phyloP scores from a whole-genome alignment of 2,888 invertebrate species.

The Halictus ligatus region DNA sequence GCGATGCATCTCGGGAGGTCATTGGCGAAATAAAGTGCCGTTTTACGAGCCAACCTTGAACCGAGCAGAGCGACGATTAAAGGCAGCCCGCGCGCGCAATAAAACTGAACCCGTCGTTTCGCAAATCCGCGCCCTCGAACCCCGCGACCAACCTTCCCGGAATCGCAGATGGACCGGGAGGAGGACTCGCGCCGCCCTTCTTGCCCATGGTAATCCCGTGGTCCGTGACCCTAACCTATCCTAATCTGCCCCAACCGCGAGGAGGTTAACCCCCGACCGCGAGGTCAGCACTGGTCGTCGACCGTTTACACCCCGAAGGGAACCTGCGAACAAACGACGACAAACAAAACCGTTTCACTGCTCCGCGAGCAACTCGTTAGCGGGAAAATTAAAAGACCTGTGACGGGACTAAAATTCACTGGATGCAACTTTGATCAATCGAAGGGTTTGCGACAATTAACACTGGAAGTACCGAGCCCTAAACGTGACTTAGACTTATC shows the following conservation, averaged over 20 bases:
- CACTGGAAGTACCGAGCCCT: no score
- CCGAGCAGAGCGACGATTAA: constrained; percentile 40
- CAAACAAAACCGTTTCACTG: constrained; percentile 52
- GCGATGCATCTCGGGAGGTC: constrained; percentile 24
- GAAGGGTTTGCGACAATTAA: background rate
- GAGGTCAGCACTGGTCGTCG: constrained; percentile 55
- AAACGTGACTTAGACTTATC: no score
- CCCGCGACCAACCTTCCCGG: background rate
- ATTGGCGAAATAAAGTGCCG: constrained; percentile 34
- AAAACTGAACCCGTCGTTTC: constrained; percentile 21
- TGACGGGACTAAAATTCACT: background rate
- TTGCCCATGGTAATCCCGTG: constrained; percentile 39
- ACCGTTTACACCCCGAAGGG: constrained; percentile 51
- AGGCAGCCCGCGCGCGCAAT: constrained; percentile 6
- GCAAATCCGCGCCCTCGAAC: constrained; percentile 8
- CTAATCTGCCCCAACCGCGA: constrained; percentile 59
- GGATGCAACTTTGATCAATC: background rate
- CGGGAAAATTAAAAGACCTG: background rate
- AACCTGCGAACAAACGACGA: constrained; percentile 39
- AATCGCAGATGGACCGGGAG: constrained; percentile 10
- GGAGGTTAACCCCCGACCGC: constrained; percentile 62
- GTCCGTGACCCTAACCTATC: constrained; percentile 60
- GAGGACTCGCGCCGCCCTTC: constrained; percentile 6
- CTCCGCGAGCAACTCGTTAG: background rate
- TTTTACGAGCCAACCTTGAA: constrained; percentile 55